Base-by-base conservation (phyloP, 2,113 vertebrate genomes). In the Hiodon tergisus region DNA sequence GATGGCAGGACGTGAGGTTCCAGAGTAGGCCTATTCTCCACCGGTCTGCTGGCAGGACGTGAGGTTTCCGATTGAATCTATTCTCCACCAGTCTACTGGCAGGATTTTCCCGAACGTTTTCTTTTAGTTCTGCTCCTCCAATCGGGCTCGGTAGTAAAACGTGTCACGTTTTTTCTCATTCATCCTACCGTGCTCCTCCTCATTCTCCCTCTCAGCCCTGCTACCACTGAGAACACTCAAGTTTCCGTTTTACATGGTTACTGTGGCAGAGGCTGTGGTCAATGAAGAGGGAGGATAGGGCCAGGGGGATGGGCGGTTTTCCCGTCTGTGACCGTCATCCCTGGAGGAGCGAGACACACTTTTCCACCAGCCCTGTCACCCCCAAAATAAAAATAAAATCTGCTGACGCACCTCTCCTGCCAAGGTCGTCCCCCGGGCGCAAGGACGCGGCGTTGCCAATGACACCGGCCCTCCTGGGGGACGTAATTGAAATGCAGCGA, bases 401-500 rank as follows among this genome's bases (percentile, higher is more conserved):
- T 71, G 79, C 83, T 81, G 81, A 84, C 69, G 60, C 62, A 11
- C 52, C 17, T 55, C 63, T 68, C 53, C 17, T 8, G 11, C 11
- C 57, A 76, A 81, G 77, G 72, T 59, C 76, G 71, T 50, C 46
- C 17, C n/a, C 66, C 31, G 47, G 65, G 55, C 50, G 59, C 79
- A 79, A 76, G 79, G 72, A 74, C 79, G 61, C 6, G 6, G 11
- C 59, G 58, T 50, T 48, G 71, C 72, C 77, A 72, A 62, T 51
- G 59, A 47, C 9, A 69, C 17, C 5, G 14, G 4, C 63, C 66
- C 52, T 79, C 74, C 52, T 61, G 52, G 11, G 73, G 65, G 78
- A 65, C 14, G 52, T 69, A 54, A 76, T 51, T 72, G 75, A 77
- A 77, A 77, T 63, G 76, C 78, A 77, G 52, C 58, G 67, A 84